Base-by-base conservation (phyloP, 1,140 invertebrate genomes). In the Calosoma granatense region DNA sequence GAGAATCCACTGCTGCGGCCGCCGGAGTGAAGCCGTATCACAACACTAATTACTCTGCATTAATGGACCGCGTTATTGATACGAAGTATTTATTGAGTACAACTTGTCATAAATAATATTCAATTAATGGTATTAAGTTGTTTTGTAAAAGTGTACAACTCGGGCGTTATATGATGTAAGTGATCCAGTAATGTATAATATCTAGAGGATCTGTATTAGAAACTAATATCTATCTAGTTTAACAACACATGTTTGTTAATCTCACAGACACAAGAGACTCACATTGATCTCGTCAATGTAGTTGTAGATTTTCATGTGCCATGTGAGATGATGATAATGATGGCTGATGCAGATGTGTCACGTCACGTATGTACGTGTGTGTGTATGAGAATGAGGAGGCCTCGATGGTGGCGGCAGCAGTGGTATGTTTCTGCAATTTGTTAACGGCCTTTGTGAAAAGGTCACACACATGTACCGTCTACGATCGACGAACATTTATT, bases 41-140 rank as follows among this genome's bases (percentile, higher is more conserved):
- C 14, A 30, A 47, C 17, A 47, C 41, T 47, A 47, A 47, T 47
- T 47, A 17, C 41, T 12, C 41, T 47, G 41, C 17, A 30, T 30
- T 30, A 30, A 30, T 30, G 26, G 41, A 3, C 41, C 15, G 6
- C 4, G 41, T 17, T 47, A 47, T 47, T 47, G 41, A 47, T 47
- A 47, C 41, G 9, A 47, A 12, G 4, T 47, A 47, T 47, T 47
- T 47, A 47, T 47, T 47, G 41, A 17, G 6, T 17, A 12, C 15
- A 6, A 9, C 15, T 9, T 47, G 41, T 47, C 41, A 17, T 47
- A 47, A 47, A 47, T 47, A 47, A 47, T 47, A 12, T 47, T 47
- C 41, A 47, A 47, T 47, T 47, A 47, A 47, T 17, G 15, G 17
- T 47, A 47, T 47, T 47, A 47, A 47, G 41, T 47, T 47, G 41